Evolutionary conservation across 2,113 vertebrate species (phyloP).

Genomic region (Macaca fascicularis): T2T-MFA8v1.1 NC_088387.1:92677001-92677500

Average conservation of each 20-base stretch:
- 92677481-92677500: not conserved
- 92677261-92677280: not conserved
- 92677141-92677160: conserved; percentile 62
- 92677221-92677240: not conserved
- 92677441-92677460: not conserved
- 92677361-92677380: not conserved
- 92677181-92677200: conserved; percentile 25
- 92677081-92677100: conserved; percentile 72
- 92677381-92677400: not conserved
- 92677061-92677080: conserved; percentile 59
- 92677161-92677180: conserved; percentile 49
- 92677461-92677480: not conserved
- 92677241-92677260: not conserved
- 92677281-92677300: not conserved
- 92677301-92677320: not conserved
- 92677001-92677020: conserved; percentile 24
- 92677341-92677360: not conserved
- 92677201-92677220: conserved; percentile 15
- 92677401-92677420: not conserved
- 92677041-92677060: conserved; percentile 56
- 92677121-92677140: conserved; percentile 72
- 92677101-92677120: conserved; percentile 74
- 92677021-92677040: conserved; percentile 68
- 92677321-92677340: too few species aligned
- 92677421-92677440: not conserved